Conservation (phyloP, 2,797 vertebrate species). For the Anguilla obscura region DNA sequence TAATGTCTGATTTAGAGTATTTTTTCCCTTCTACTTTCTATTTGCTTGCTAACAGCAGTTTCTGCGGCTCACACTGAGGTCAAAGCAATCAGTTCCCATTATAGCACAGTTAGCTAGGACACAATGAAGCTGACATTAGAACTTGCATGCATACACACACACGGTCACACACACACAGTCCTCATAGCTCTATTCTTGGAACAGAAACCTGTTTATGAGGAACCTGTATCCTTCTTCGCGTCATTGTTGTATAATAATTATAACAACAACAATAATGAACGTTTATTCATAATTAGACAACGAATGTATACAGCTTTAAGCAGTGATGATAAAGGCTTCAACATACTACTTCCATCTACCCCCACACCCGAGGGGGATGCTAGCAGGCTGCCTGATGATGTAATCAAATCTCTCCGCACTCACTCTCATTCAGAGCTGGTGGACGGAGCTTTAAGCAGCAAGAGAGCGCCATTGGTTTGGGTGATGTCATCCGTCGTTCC, state of each 20-base stretch:
- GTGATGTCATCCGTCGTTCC: conserved; percentile 65
- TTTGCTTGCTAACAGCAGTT: neutral
- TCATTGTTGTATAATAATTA: conserved; percentile 11
- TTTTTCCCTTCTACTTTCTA: neutral
- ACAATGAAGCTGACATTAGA: conserved; percentile 2
- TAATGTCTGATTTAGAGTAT: neutral
- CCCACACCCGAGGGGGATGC: conserved; percentile 58
- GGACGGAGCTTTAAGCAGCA: conserved; percentile 56
- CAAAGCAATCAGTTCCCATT: conserved; percentile 16
- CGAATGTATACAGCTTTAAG: neutral
- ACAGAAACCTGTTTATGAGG: conserved; percentile 7
- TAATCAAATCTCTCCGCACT: conserved; percentile 65
- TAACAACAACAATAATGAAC: neutral
- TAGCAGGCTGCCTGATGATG: conserved; percentile 68
- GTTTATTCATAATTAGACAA: neutral
- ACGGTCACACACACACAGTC: conserved; percentile 16
- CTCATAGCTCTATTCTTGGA: conserved; percentile 21
- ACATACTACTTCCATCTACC: conserved; percentile 5
- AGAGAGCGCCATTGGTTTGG: conserved; percentile 50
- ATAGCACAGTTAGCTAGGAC: neutral
- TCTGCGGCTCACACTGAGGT: neutral
- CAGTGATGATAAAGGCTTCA: conserved; percentile 8
- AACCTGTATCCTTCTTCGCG: neutral
- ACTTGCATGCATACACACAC: conserved; percentile 14
- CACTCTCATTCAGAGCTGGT: conserved; percentile 65